Conservation (phyloP, 53 echinoderm and acorn worm genomes). For the Actinopyga echinites region DNA sequence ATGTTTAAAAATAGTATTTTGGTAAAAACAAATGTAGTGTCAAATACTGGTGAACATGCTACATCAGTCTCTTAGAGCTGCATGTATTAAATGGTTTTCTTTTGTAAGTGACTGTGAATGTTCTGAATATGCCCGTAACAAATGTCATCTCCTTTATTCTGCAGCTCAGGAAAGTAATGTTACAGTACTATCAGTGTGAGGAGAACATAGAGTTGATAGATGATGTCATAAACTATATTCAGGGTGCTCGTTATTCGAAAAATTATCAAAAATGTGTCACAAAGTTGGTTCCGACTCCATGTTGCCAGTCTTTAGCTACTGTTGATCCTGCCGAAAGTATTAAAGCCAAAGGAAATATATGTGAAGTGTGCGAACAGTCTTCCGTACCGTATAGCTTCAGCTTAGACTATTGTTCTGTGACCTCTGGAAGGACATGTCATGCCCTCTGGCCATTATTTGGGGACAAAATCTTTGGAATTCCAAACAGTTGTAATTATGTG, state of each 20-base stretch:
- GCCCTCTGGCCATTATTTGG: slow-evolving; percentile 35
- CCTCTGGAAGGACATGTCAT: slow-evolving; percentile 12
- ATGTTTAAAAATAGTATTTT: too few relatives aligned
- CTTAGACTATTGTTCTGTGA: slow-evolving; percentile 37
- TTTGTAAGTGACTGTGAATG: too few relatives aligned
- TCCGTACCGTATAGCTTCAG: slow-evolving; percentile 23
- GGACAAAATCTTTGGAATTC: slow-evolving; percentile 47
- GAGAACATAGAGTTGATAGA: background rate
- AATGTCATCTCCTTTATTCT: background rate
- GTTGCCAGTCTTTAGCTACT: slow-evolving; percentile 78
- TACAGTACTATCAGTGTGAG: slow-evolving; percentile 84
- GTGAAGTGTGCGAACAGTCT: slow-evolving; percentile 76
- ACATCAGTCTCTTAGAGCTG: too few relatives aligned
- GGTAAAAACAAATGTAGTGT: too few relatives aligned
- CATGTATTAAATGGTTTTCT: too few relatives aligned
- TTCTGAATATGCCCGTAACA: too few relatives aligned
- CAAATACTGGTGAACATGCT: too few relatives aligned
- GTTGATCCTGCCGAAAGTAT: slow-evolving; percentile 47
- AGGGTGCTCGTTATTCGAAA: too few relatives aligned
- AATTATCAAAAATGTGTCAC: background rate
- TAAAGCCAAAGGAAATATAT: slow-evolving; percentile 64
- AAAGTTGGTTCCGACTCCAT: slow-evolving; percentile 22
- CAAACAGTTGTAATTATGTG: slow-evolving; percentile 68
- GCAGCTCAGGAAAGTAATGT: slow-evolving; percentile 74
- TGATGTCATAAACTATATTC: background rate